Evolutionary conservation across 2,113 vertebrate genomes (phyloP).

Genomic region (Isurus oxyrinchus): DNA sequence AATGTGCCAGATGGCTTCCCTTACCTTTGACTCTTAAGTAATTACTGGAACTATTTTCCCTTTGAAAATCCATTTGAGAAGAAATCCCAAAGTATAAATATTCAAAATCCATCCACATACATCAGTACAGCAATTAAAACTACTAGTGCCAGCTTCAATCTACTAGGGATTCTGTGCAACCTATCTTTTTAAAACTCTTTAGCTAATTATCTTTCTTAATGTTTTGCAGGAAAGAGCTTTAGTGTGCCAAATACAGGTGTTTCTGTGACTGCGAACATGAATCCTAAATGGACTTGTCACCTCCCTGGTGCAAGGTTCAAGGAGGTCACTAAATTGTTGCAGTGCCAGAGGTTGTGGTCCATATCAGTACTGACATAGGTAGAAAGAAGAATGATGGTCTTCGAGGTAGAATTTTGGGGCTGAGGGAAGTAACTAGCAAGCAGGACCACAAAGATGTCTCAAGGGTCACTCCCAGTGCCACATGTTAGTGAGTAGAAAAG

Average conservation of each 20-base stretch:
- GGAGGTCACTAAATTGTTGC: no score
- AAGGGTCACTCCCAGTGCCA: no score
- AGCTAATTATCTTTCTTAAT: background rate
- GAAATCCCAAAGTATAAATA: background rate
- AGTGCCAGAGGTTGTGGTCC: no score
- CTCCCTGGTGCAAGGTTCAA: no score
- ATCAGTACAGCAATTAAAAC: background rate
- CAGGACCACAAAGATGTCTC: no score
- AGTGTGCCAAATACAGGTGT: background rate
- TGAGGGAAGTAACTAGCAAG: no score
- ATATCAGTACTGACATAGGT: no score
- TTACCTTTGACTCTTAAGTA: background rate
- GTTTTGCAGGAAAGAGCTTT: background rate
- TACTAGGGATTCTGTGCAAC: background rate
- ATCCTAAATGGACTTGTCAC: no score
- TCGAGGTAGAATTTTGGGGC: no score
- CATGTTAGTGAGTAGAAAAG: no score
- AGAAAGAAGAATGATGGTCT: no score
- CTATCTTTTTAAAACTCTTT: background rate
- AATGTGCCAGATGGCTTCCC: background rate
- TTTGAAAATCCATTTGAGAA: background rate
- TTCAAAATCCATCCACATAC: background rate
- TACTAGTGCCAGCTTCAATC: background rate
- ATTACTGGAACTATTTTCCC: background rate
- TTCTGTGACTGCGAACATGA: no score